Evolutionary conservation across 2,888 invertebrate genomes (phyloP).

Genomic region (Micropterix aruncella): DNA sequence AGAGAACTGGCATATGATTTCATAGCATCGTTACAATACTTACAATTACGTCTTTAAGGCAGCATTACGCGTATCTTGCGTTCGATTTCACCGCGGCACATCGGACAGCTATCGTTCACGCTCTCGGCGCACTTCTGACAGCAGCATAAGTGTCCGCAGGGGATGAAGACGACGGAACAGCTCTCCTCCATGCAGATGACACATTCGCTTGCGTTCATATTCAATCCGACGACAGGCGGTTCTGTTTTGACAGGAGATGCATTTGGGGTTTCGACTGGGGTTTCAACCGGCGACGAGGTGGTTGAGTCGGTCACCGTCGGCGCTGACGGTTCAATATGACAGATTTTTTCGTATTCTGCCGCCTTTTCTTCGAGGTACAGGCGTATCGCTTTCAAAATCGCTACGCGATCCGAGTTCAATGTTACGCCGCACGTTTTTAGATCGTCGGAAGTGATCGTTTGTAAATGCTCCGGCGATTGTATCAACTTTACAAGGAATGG

Average conservation of each 20-base stretch:
- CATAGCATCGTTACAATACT: too few relatives aligned
- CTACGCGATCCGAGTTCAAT: slow-evolving; percentile 38
- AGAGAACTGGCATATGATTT: too few relatives aligned
- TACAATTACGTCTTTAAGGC: slow-evolving; percentile 36
- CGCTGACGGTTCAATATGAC: slow-evolving; percentile 18
- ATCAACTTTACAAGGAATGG: slow-evolving; percentile 54
- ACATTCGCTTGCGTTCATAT: slow-evolving; percentile 54
- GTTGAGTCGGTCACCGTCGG: slow-evolving; percentile 16
- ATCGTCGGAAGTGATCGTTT: slow-evolving; percentile 38
- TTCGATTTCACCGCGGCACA: slow-evolving; percentile 60
- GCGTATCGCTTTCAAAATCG: slow-evolving; percentile 47
- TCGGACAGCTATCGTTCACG: slow-evolving; percentile 52
- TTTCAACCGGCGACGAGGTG: slow-evolving; percentile 16
- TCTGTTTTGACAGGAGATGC: slow-evolving; percentile 8
- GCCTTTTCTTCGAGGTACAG: slow-evolving; percentile 36
- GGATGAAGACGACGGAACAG: slow-evolving; percentile 63
- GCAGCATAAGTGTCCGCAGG: slow-evolving; percentile 80
- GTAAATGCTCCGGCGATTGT: slow-evolving; percentile 35
- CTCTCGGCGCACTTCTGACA: slow-evolving; percentile 54
- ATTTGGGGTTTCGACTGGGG: slow-evolving; percentile 3
- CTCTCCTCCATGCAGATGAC: slow-evolving; percentile 69
- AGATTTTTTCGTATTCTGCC: slow-evolving; percentile 16
- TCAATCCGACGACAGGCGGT: slow-evolving; percentile 17
- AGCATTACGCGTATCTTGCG: slow-evolving; percentile 51
- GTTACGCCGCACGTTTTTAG: slow-evolving; percentile 43